Evolutionary conservation across 2,113 vertebrate genomes (phyloP).

Genomic region (Myrmecophaga tridactyla): DNA sequence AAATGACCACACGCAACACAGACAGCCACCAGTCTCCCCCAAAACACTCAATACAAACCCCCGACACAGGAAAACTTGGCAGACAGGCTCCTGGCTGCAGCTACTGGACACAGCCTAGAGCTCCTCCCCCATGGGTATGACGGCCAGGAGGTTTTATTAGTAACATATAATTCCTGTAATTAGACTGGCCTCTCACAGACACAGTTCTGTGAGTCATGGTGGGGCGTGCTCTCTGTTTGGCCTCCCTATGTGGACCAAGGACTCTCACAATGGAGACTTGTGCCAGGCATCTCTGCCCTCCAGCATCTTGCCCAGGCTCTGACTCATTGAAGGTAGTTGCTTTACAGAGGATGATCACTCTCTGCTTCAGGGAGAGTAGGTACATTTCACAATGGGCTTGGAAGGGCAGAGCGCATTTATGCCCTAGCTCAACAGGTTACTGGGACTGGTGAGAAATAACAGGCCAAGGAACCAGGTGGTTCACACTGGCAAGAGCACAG

Average conservation of each 20-base stretch:
- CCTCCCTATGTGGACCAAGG: background rate
- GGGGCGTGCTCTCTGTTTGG: background rate
- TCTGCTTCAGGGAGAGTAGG: background rate
- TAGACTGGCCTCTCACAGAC: slow-evolving; percentile 25
- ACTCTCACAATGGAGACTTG: background rate
- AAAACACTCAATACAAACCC: background rate
- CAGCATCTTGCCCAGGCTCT: background rate
- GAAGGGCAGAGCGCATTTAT: background rate
- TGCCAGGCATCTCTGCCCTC: background rate
- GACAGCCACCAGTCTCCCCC: background rate
- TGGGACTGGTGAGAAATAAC: background rate
- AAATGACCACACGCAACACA: background rate
- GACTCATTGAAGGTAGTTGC: background rate
- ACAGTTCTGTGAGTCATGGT: slow-evolving; percentile 18
- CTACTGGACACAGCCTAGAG: background rate
- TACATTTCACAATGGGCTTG: background rate
- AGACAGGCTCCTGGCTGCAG: background rate
- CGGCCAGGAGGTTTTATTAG: background rate
- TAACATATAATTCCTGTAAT: slow-evolving; percentile 56
- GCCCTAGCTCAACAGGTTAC: background rate
- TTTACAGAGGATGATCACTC: background rate
- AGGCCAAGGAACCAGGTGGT: background rate
- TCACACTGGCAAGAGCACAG: background rate
- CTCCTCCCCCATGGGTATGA: background rate
- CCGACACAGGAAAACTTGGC: background rate